phyloP scores from a whole-genome alignment of 2,888 invertebrate species.

The Meghimatium bilineatum region DNA sequence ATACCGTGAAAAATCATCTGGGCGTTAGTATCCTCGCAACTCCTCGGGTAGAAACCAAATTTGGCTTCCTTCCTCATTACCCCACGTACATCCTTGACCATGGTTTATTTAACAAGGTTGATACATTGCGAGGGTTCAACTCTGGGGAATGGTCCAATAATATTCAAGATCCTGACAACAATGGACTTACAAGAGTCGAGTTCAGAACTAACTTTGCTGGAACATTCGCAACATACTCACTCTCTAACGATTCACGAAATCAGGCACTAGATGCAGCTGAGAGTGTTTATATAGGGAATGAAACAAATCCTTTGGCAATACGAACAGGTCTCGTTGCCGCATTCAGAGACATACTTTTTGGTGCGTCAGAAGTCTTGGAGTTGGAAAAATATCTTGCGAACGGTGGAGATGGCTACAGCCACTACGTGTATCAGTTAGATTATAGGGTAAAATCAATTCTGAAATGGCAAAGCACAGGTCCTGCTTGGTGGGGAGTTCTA shows the following conservation, averaged over 20 bases:
- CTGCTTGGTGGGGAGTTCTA: slow-evolving; percentile 10
- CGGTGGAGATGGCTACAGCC: not conserved
- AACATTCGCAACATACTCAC: not conserved
- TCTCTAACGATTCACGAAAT: not conserved
- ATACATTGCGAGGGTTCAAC: slow-evolving; percentile 32
- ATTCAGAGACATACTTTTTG: slow-evolving; percentile 9
- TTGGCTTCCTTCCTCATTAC: slow-evolving; percentile 40
- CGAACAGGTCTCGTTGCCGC: not conserved
- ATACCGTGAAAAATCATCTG: not conserved
- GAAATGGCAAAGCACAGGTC: not conserved
- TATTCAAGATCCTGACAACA: slow-evolving; percentile 21
- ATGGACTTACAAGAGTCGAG: slow-evolving; percentile 17
- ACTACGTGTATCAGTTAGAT: slow-evolving; percentile 26
- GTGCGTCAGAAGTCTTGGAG: not conserved
- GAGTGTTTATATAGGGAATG: not conserved
- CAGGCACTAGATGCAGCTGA: not conserved
- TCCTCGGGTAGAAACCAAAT: slow-evolving; percentile 33
- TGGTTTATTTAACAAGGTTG: slow-evolving; percentile 16
- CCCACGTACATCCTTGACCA: not conserved
- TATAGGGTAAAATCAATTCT: not conserved
- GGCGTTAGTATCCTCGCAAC: not conserved
- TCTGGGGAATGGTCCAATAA: not conserved
- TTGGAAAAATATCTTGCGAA: slow-evolving; percentile 8
- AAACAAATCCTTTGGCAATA: not conserved
- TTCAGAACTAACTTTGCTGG: not conserved